These are phyloP conservation scores for Beris chalybata DNA, from an alignment of 2,888 invertebrate genomes.

Conservation along the genomic window DNA sequence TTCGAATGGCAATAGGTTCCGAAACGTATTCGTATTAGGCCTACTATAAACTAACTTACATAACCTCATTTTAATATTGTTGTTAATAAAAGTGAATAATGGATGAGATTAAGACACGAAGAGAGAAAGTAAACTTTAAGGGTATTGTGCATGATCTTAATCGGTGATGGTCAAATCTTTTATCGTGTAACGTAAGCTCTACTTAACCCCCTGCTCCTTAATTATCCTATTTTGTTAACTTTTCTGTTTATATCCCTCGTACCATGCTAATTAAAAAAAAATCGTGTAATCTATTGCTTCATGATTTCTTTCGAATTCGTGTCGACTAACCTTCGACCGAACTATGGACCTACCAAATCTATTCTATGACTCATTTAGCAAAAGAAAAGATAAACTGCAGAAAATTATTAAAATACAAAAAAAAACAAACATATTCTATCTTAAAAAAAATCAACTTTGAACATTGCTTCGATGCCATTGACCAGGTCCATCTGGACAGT, in stretches of 20 bases:
- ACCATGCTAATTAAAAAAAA: no score
- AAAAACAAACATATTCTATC: conserved; percentile 9
- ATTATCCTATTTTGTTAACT: no score
- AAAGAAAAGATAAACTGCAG: conserved; percentile 18
- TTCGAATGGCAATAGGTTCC: not conserved
- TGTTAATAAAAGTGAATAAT: conserved; percentile 13
- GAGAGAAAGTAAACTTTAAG: conserved; percentile 6
- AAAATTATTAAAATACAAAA: conserved; percentile 18
- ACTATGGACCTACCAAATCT: conserved; percentile 30
- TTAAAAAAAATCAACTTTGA: conserved; percentile 35
- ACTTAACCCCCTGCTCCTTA: no score
- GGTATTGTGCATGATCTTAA: not conserved
- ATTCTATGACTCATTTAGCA: conserved; percentile 21
- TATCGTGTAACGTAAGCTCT: no score
- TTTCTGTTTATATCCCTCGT: no score
- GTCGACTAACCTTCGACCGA: conserved; percentile 39
- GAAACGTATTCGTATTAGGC: not conserved
- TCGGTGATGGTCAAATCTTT: not conserved
- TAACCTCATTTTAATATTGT: conserved; percentile 3
- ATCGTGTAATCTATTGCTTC: no score
- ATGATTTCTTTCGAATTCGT: conserved; percentile 7
- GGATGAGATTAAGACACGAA: conserved; percentile 20
- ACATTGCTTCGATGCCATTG: conserved; percentile 23
- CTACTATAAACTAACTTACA: not conserved
- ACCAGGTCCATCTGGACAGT: conserved; percentile 87